Conservation (phyloP, 1,140 invertebrate genomes). For the Caenorhabditis tropicalis region DNA sequence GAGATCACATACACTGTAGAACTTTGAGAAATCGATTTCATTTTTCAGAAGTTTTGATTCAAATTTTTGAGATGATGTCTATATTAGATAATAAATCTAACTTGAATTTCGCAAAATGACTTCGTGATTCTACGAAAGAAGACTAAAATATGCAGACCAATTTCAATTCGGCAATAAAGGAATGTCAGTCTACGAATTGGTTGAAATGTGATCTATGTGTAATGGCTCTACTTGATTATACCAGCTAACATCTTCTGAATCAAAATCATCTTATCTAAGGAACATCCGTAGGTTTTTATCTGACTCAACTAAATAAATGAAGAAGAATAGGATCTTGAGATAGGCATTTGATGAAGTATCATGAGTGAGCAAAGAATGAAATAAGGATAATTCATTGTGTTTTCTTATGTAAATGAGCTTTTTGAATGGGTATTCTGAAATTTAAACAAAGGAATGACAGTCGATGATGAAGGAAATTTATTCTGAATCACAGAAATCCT, state of each 20-base stretch:
- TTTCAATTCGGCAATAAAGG: not conserved
- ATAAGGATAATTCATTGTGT: no score
- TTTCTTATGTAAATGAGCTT: no score
- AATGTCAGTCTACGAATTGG: not conserved
- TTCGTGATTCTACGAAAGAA: not conserved
- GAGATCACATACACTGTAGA: not conserved
- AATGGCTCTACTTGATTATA: not conserved
- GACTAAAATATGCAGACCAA: not conserved
- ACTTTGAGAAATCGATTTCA: not conserved
- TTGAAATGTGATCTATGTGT: constrained; percentile 24
- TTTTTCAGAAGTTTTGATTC: no score
- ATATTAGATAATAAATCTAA: not conserved
- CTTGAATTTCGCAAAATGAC: no score
- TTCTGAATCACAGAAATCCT: no score
- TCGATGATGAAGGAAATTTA: no score
- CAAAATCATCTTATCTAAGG: not conserved
- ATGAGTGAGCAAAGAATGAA: not conserved
- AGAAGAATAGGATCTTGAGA: not conserved
- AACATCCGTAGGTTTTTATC: not conserved
- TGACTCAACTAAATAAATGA: not conserved
- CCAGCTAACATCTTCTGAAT: not conserved
- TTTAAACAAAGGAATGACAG: no score
- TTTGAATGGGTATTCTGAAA: no score
- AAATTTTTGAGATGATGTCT: not conserved
- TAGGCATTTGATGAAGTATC: not conserved